phyloP scores from a whole-genome alignment of 2,113 vertebrate species.

The Vombatus ursinus region DNA sequence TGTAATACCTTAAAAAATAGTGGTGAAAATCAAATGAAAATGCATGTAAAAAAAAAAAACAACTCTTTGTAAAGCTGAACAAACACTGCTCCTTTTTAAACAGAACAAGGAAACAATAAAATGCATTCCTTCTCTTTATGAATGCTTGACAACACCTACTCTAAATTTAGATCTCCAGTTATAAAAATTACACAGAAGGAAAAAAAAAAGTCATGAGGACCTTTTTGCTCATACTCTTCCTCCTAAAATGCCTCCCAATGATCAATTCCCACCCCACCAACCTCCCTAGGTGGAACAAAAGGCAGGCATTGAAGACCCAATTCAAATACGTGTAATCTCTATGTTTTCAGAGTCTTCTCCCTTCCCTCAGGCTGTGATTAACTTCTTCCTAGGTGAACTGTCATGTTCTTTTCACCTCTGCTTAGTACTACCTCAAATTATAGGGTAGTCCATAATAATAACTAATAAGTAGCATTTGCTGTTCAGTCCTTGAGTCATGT shows the following conservation, averaged over 20 bases:
- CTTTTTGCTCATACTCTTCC: background rate
- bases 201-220: background rate
- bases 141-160: background rate
- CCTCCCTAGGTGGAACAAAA: background rate
- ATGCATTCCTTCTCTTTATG: background rate
- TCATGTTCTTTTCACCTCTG: background rate
- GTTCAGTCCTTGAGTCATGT: too few species aligned
- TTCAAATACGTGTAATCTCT: background rate
- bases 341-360: background rate
- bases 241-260: background rate
- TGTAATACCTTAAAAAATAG: background rate
- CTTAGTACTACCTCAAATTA: background rate
- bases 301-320: background rate
- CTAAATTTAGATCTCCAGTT: background rate
- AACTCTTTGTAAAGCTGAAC: background rate
- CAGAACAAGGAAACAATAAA: background rate
- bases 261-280: background rate
- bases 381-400: background rate
- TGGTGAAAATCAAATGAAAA: background rate
- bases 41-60: background rate
- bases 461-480: background rate
- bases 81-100: background rate
- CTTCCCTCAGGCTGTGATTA: background rate
- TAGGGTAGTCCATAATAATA: background rate
- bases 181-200: too few species aligned